Evolutionary conservation across 2,888 invertebrate genomes (phyloP).

Genomic region (Drosophila lutescens): DNA sequence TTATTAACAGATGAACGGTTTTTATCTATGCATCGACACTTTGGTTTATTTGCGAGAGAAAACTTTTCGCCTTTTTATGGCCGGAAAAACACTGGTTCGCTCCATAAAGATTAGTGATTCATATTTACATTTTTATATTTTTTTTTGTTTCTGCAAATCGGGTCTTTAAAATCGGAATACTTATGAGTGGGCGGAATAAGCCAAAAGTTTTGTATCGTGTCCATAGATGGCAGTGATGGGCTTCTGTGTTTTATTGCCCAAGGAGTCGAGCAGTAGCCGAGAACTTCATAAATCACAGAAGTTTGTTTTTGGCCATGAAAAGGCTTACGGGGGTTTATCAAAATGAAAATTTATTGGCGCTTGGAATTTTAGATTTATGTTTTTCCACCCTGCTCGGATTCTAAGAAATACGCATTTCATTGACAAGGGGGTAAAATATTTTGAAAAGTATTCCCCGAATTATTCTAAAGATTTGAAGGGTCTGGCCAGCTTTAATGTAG

Average conservation of each 20-base stretch:
- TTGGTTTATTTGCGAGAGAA: slow-evolving; percentile 50
- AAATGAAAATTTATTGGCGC: slow-evolving; percentile 76
- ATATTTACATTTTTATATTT: slow-evolving; percentile 3
- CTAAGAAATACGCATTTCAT: slow-evolving; percentile 25
- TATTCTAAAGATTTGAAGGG: neutral
- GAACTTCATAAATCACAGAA: slow-evolving; percentile 78
- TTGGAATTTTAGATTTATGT: slow-evolving; percentile 74
- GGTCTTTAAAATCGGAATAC: slow-evolving; percentile 61
- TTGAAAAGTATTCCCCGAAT: neutral
- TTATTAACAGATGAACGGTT: slow-evolving; percentile 59
- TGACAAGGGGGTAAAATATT: slow-evolving; percentile 27
- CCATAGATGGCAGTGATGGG: slow-evolving; percentile 34
- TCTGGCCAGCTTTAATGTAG: neutral
- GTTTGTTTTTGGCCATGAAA: slow-evolving; percentile 76
- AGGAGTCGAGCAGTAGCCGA: slow-evolving; percentile 62
- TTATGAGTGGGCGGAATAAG: slow-evolving; percentile 7
- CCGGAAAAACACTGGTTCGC: slow-evolving; percentile 29
- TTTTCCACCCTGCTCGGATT: slow-evolving; percentile 31
- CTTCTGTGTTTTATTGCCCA: slow-evolving; percentile 67
- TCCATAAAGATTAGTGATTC: slow-evolving; percentile 49
- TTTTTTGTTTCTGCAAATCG: slow-evolving; percentile 18
- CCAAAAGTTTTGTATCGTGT: slow-evolving; percentile 39
- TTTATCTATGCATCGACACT: slow-evolving; percentile 47
- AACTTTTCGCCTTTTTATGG: slow-evolving; percentile 51
- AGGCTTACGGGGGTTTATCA: slow-evolving; percentile 78